A percentile compares a stretch with the other conserved stretches of the same genome.
These are phyloP conservation scores for Drosophila pegasa DNA, from an alignment of 2,888 invertebrate genomes.

Conservation along the genomic window DNA sequence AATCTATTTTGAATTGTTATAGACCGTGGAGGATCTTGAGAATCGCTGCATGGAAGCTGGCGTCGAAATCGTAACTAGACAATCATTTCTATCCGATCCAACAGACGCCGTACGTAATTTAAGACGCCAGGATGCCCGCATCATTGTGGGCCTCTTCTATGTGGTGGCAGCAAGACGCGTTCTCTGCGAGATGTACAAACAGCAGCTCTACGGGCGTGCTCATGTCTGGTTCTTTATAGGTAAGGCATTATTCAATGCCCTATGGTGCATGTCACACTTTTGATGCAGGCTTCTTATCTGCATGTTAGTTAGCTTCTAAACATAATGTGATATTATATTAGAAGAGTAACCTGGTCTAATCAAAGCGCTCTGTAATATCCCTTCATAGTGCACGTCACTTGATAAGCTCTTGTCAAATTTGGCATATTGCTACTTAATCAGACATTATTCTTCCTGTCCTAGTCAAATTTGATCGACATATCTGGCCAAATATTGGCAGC, in stretches of 20 bases:
- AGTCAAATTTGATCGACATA: background rate
- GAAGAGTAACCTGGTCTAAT: no score
- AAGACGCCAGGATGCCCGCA: constrained; percentile 97
- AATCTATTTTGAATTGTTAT: no score
- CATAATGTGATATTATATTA: no score
- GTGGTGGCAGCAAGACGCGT: constrained; percentile 98
- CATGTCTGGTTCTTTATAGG: constrained; percentile 99
- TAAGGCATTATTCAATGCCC: no score
- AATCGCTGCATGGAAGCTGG: constrained; percentile 95
- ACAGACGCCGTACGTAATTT: constrained; percentile 98
- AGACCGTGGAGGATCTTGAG: constrained; percentile 99
- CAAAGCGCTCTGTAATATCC: background rate
- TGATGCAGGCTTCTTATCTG: no score
- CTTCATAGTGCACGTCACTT: background rate
- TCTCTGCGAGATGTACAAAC: constrained; percentile 98
- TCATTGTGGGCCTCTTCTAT: constrained; percentile 99
- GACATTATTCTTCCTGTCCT: background rate
- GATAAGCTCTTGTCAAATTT: background rate
- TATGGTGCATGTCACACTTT: no score
- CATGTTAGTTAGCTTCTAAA: no score
- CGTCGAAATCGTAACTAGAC: constrained; percentile 98
- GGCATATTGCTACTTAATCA: no score
- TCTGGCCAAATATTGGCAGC: background rate
- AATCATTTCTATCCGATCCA: constrained; percentile 98
- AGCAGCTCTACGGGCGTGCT: constrained; percentile 96